A percentile compares a stretch with the other conserved stretches of the same genome.
Conservation (phyloP, 2,888 invertebrate genomes). For the Euplagia quadripunctaria region DNA sequence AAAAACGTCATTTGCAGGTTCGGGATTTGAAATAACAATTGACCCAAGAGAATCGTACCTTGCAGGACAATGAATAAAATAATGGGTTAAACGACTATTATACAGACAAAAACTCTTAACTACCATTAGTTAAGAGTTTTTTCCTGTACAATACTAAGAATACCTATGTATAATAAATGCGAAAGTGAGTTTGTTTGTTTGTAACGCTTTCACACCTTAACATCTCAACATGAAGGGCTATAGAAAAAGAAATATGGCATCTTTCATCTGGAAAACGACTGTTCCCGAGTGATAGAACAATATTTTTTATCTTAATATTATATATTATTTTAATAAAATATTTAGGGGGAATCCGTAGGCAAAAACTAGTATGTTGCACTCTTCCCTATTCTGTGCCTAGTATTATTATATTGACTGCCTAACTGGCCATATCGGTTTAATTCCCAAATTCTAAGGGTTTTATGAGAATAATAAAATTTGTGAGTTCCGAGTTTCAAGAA, state of each 20-base stretch:
- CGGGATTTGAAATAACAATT: conserved; percentile 43
- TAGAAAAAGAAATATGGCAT: not conserved
- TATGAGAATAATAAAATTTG: not conserved
- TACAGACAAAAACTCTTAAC: not conserved
- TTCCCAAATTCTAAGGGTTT: not conserved
- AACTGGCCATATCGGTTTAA: not conserved
- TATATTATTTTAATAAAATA: too few relatives aligned
- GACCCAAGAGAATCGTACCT: conserved; percentile 30
- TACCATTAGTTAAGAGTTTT: too few relatives aligned
- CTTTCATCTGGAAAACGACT: not conserved
- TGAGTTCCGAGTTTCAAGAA: not conserved
- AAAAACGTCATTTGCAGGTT: conserved; percentile 38
- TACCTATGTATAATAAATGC: not conserved
- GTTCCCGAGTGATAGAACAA: not conserved
- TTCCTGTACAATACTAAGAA: too few relatives aligned
- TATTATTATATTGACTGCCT: not conserved
- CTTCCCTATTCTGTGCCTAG: too few relatives aligned
- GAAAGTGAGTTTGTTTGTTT: not conserved
- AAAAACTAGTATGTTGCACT: not conserved
- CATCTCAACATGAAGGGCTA: not conserved
- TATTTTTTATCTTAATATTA: too few relatives aligned
- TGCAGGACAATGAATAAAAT: conserved; percentile 10
- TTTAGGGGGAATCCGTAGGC: not conserved
- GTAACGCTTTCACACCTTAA: not conserved
- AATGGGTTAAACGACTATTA: not conserved